Conservation (phyloP, 1,140 invertebrate species). For the Drosophila fuyamai region DNA sequence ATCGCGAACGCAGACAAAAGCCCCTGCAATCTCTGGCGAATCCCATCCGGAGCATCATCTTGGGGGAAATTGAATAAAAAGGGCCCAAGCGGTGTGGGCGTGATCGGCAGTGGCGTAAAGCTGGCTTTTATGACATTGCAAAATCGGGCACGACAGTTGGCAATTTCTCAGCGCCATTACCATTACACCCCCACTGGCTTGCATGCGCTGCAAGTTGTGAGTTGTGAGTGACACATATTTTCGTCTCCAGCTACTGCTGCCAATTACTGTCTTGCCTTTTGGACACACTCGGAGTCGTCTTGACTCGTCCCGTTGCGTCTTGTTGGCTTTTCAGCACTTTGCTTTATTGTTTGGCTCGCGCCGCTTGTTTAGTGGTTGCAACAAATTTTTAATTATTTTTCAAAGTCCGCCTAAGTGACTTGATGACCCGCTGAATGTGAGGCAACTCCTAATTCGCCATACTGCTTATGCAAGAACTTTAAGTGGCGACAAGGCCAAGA, state of each 20-base stretch:
- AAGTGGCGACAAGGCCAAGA: background rate
- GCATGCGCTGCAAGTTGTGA: conserved; percentile 34
- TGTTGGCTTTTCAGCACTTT: conserved; percentile 43
- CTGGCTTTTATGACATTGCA: conserved; percentile 60
- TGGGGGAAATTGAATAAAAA: conserved; percentile 63
- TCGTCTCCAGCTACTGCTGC: conserved; percentile 43
- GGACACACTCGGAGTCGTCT: conserved; percentile 18
- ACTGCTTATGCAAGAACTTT: conserved; percentile 33
- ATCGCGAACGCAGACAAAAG: conserved; percentile 24
- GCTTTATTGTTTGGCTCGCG: conserved; percentile 32
- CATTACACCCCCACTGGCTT: conserved; percentile 5
- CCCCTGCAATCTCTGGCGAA: conserved; percentile 13
- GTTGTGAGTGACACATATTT: conserved; percentile 52
- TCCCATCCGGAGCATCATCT: conserved; percentile 26
- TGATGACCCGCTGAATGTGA: conserved; percentile 21
- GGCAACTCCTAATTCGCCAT: conserved; percentile 41
- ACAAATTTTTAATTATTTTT: conserved; percentile 57
- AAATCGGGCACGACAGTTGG: conserved; percentile 44
- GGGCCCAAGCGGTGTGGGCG: conserved; percentile 24
- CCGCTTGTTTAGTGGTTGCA: conserved; percentile 41
- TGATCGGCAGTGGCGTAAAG: conserved; percentile 18
- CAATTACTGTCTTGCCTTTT: conserved; percentile 57
- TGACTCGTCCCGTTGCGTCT: conserved; percentile 23
- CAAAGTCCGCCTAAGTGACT: conserved; percentile 22
- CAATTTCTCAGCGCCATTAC: conserved; percentile 17